Conservation (phyloP, 1,140 invertebrate species). For the Caenorhabditis remanei region DNA sequence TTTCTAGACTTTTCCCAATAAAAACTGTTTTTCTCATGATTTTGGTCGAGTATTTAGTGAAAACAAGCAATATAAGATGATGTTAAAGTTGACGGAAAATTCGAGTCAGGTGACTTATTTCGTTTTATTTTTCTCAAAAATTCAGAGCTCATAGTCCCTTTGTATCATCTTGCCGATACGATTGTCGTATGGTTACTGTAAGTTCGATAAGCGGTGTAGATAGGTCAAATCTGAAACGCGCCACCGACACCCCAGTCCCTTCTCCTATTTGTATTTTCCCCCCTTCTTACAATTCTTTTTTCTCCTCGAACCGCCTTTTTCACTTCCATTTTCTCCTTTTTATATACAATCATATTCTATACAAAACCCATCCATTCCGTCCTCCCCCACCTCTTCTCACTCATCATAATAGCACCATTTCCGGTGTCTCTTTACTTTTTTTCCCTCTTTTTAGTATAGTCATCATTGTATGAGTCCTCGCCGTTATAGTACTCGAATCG, state of each 20-base stretch:
- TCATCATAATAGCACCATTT: conserved; percentile 42
- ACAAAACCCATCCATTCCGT: conserved; percentile 11
- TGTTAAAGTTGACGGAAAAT: no score
- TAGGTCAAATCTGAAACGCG: no score
- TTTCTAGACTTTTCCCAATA: no score
- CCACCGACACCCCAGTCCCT: neutral
- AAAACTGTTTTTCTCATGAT: no score
- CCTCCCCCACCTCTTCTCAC: neutral
- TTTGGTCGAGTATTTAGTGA: no score
- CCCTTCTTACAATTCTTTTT: neutral
- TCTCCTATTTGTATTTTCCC: neutral
- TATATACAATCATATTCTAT: neutral
- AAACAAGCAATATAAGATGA: no score
- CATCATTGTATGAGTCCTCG: neutral
- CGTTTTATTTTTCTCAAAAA: no score
- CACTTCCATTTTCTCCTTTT: neutral
- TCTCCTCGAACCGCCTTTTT: neutral
- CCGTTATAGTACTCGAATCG: neutral
- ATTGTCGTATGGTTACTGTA: neutral
- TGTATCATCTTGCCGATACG: no score
- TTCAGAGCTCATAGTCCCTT: no score
- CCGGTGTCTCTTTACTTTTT: conserved; percentile 22
- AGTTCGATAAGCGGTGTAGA: no score
- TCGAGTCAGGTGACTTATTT: no score
- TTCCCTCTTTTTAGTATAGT: neutral